These are phyloP conservation scores for Prolemur simus DNA, from an alignment of 2,113 vertebrate genomes.

Conservation along the genomic window DNA sequence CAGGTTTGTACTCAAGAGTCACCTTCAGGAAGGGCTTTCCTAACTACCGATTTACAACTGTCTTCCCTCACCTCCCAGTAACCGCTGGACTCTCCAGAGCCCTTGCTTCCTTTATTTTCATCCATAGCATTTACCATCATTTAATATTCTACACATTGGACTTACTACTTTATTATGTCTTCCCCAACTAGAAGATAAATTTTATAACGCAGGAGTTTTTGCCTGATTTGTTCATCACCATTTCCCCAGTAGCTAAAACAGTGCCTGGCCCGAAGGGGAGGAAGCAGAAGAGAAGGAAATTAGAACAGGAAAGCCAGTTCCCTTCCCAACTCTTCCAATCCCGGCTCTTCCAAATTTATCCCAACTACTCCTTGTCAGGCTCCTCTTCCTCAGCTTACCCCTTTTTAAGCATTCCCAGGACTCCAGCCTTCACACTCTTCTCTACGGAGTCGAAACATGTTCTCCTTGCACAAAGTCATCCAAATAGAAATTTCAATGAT, in stretches of 20 bases:
- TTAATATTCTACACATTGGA: neutral
- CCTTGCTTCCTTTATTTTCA: neutral
- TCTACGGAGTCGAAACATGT: neutral
- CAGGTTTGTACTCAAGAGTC: neutral
- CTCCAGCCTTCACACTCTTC: neutral
- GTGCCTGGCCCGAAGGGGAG: neutral
- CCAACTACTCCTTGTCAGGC: neutral
- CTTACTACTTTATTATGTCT: neutral
- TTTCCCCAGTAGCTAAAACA: neutral
- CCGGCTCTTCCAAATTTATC: neutral
- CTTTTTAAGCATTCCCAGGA: neutral
- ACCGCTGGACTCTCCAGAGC: neutral
- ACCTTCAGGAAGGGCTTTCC: neutral
- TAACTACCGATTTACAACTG: neutral
- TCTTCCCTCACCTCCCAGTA: neutral
- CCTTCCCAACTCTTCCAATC: neutral
- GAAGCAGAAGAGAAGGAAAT: neutral
- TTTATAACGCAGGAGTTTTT: neutral
- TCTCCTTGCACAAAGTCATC: neutral
- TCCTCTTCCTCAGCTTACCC: neutral
- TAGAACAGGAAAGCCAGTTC: neutral
- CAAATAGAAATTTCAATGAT: neutral
- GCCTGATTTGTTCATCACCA: neutral
- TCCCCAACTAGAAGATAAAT: neutral
- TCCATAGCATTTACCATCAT: neutral